Percentiles rank a stretch among this genome's conserved stretches.
These are phyloP conservation scores for Augochlora pura DNA, from an alignment of 1,140 invertebrate genomes.

Conservation along the genomic window DNA sequence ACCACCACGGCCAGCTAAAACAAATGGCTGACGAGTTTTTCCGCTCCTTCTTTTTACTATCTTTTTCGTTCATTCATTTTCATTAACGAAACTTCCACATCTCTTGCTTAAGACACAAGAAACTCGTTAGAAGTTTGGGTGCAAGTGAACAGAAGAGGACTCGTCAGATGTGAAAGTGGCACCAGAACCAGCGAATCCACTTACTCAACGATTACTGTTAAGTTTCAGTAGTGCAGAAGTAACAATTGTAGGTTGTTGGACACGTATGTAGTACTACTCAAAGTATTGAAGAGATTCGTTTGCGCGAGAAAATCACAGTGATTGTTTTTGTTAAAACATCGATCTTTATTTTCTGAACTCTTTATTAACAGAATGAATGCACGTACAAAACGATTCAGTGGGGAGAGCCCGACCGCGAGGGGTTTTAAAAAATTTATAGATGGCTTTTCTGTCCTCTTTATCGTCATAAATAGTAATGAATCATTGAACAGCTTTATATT, in stretches of 20 bases:
- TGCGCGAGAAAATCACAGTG: no score
- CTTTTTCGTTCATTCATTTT: constrained; percentile 19
- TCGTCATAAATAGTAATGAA: background rate
- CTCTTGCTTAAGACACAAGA: constrained; percentile 5
- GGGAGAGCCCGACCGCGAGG: no score
- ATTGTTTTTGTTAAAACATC: no score
- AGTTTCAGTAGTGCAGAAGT: constrained; percentile 9
- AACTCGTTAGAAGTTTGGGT: background rate
- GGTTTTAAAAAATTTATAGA: background rate
- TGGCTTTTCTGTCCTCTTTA: background rate
- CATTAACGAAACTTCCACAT: background rate
- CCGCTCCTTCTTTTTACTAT: background rate
- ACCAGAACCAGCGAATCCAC: background rate
- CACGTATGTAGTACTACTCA: constrained; percentile 13
- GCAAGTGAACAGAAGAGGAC: background rate
- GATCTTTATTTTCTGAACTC: no score
- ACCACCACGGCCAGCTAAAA: constrained; percentile 72
- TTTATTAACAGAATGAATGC: no score
- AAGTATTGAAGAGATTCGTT: constrained; percentile 9
- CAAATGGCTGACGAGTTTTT: constrained; percentile 41
- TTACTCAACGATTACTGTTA: constrained; percentile 5
- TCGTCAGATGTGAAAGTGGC: constrained; percentile 9
- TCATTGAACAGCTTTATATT: background rate
- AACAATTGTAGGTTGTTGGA: background rate
- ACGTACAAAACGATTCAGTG: no score